Percentiles rank a stretch among this genome's conserved stretches.
Conservation (phyloP, 1,140 invertebrate genomes). For the Zaprionus tsacasi region DNA sequence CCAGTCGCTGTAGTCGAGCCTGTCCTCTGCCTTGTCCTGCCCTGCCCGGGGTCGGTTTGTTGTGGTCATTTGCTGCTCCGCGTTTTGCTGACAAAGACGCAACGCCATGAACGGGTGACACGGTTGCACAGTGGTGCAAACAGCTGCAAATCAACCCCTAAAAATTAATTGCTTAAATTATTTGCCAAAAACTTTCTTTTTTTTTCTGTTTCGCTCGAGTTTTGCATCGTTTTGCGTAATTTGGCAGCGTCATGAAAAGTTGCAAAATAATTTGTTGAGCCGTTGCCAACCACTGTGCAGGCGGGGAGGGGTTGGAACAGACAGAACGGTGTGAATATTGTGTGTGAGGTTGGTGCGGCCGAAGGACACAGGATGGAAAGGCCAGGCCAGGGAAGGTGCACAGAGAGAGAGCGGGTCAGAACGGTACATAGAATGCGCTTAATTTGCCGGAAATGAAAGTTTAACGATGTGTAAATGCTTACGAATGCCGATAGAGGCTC, state of each 20-base stretch:
- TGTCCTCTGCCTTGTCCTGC: not conserved
- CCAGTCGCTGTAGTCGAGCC: constrained; percentile 13
- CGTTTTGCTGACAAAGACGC: constrained; percentile 67
- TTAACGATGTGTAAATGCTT: constrained; percentile 83
- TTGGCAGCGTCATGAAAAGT: not conserved
- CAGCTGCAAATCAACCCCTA: not conserved
- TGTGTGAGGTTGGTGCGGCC: constrained; percentile 13
- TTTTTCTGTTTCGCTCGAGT: not conserved
- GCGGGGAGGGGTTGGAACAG: not conserved
- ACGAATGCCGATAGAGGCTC: constrained; percentile 81
- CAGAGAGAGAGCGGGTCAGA: constrained; percentile 17
- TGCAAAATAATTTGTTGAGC: constrained; percentile 2
- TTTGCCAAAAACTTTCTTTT: not conserved
- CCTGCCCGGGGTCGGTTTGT: constrained; percentile 41
- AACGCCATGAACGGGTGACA: constrained; percentile 46
- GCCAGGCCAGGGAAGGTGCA: not conserved
- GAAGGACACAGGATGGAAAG: constrained; percentile 1
- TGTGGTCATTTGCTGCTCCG: constrained; percentile 64
- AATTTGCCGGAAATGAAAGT: constrained; percentile 83
- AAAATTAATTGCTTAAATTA: not conserved
- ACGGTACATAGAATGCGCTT: constrained; percentile 78
- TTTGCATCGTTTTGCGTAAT: not conserved
- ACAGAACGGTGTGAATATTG: constrained; percentile 15
- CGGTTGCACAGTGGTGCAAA: constrained; percentile 1
- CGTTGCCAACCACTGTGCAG: not conserved